Conservation (phyloP, 2,888 invertebrate species). For the Charanyca ferruginea region DNA sequence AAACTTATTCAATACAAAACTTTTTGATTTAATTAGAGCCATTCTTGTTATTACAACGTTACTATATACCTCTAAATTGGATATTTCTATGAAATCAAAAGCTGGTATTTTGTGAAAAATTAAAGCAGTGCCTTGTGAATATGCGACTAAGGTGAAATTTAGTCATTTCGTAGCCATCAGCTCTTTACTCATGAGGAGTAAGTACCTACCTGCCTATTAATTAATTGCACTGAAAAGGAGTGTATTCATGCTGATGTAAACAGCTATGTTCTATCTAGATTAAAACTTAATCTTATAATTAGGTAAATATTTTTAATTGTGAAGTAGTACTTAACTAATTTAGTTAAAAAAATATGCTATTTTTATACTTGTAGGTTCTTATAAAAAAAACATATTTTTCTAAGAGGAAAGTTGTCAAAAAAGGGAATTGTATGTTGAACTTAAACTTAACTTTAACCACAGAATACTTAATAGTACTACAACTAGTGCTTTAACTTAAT, state of each 20-base stretch:
- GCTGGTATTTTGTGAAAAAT: background rate
- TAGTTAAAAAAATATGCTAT: no score
- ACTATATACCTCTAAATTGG: constrained; percentile 9
- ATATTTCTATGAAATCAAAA: background rate
- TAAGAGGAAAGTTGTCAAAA: no score
- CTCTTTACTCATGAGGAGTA: background rate
- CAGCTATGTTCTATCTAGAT: background rate
- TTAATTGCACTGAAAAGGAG: background rate
- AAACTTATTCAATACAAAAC: constrained; percentile 34
- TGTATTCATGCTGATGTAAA: background rate
- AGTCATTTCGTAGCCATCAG: background rate
- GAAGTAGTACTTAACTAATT: no score
- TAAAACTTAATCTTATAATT: background rate
- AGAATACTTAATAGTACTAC: no score
- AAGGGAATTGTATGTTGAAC: no score
- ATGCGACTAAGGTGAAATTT: background rate
- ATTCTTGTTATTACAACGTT: constrained; percentile 18
- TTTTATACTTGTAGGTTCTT: no score
- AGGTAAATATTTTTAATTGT: background rate
- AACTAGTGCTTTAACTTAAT: no score
- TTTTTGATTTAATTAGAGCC: constrained; percentile 13
- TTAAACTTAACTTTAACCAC: no score
- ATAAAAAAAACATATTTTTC: no score
- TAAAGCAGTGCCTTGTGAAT: background rate
- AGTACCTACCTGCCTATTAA: background rate